Evolutionary conservation across 2,888 invertebrate genomes (phyloP), one percentile per base, ranked within the genome.

Genomic region (Phrixothrix hirtus): DNA sequence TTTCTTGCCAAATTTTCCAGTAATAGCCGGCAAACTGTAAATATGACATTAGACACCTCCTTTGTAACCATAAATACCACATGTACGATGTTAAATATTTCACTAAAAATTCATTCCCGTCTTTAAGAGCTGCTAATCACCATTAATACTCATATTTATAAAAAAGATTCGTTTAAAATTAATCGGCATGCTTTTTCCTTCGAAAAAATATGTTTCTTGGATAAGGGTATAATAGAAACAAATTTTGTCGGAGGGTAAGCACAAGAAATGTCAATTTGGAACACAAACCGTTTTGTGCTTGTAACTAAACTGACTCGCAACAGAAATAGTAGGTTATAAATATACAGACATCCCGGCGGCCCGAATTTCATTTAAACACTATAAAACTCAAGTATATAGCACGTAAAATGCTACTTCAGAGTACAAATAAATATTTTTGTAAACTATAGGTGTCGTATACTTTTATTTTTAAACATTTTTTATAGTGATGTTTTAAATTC

Each of bases 321-420:
- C 49, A 45, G 48, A 55, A 55, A 55, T 55, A 55, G 54, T 49
- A 21, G 16, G 49, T 44, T 55, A 55, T 43, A 55, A 49, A 55
- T 54, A 54, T 35, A 36, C 49, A 45, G 53, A 45, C 54, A 49
- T 26, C 38, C 44, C 49, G 54, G 54, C 54, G 54, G 49, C 54
- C 53, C 49, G 44, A 55, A 43, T 55, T 49, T 55, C 42, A 48
- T 49, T 49, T 49, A 34, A 49, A 35, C 48, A 43, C 46, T 17
- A 52, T 47, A 46, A 51, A 51, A 51, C 45, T 45, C 45, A 45
- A 34, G 46, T 41, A 32, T 39, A 41, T 44, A 39, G 44, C 34
- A 45, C 34, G 51, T 39, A 38, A 26, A 37, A 49, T 12, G 51
- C 15, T 17, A 41, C 35, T 37, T 39, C 38, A 21, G 4, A 7